Base-by-base conservation (phyloP, 2,113 vertebrate species). In the Apeltes quadracus region DNA sequence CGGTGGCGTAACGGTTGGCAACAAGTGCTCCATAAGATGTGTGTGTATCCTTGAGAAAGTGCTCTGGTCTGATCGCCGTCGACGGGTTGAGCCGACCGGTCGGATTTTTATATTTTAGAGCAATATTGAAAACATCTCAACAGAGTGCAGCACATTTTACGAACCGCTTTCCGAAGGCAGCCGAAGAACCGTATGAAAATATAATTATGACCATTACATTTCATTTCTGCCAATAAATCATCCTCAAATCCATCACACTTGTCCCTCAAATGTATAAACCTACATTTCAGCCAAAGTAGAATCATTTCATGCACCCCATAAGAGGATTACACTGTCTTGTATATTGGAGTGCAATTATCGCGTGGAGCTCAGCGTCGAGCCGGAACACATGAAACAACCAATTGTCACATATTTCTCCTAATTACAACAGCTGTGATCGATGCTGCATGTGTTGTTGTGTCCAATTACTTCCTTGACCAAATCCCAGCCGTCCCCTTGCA, bases 391-490 rank as follows among this genome's bases (percentile, higher is more conserved):
- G 22, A 75, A 75, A 84, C 74, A 76, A 86, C 43, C 39, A 81
- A 88, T 81, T 81, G 80, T 72, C 69, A 72, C 72, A 81, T 87
- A 91, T 90, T 88, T 83, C 73, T 75, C 61, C 75, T 88, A 90
- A 92, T 90, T 90, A 82, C 84, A 84, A 68, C 88, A 89, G 81
- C 88, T 90, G 90, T 84, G 83, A 89, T 89, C 71, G 70, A 71
- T 88, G 83, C 83, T 73, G 57, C 32, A 11, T 13, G 75, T 79
- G 84, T 73, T 82, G 81, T 78, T 81, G 78, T 75, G 76, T 81
- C 89, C 88, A 90, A 92, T 91, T 90, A 91, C 72, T 86, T 83
- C 86, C 71, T 84, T 79, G 82, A 82, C 81, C 84, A 78, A 92
- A 85, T 90, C 88, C 87, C 86, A 58, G 65, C 71, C 76, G 85